Percentiles rank a stretch among this genome's conserved stretches.
Conservation (phyloP, 2,888 invertebrate genomes). For the Parascotia fuliginaria region DNA sequence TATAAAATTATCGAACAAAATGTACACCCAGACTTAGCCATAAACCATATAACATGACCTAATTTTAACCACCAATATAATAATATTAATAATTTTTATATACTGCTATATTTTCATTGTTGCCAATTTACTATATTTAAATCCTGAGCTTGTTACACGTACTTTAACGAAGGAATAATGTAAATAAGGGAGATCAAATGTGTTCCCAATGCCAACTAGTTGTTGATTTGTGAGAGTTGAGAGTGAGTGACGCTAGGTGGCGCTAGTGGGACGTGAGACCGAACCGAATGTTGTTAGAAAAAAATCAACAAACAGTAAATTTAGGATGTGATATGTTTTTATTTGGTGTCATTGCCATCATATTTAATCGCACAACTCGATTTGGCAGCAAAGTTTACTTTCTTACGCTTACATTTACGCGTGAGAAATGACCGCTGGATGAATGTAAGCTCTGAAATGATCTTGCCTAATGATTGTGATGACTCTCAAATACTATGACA, state of each 20-base stretch:
- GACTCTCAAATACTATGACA: too few species aligned
- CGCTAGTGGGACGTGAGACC: slow-evolving; percentile 16
- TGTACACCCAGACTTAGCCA: too few species aligned
- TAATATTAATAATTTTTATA: slow-evolving; percentile 49
- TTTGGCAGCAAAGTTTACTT: too few species aligned
- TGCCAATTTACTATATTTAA: slow-evolving; percentile 70
- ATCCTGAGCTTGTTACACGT: slow-evolving; percentile 50
- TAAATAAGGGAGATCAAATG: slow-evolving; percentile 18
- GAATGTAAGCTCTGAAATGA: too few species aligned
- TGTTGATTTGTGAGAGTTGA: slow-evolving; percentile 16
- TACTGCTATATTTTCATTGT: slow-evolving; percentile 68
- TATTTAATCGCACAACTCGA: too few species aligned
- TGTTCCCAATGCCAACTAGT: slow-evolving; percentile 26
- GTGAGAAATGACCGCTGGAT: too few species aligned
- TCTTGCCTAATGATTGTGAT: too few species aligned
- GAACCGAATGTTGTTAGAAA: background rate
- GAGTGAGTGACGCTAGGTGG: slow-evolving; percentile 14
- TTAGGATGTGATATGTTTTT: too few species aligned
- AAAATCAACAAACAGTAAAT: too few species aligned
- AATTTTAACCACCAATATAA: slow-evolving; percentile 35
- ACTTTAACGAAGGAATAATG: slow-evolving; percentile 26
- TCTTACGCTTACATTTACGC: too few species aligned
- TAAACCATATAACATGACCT: slow-evolving; percentile 13
- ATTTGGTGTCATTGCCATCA: too few species aligned
- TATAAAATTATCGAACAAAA: too few species aligned